phyloP scores from a whole-genome alignment of 1,140 invertebrate genomes.

The Caenorhabditis inopinata region DNA sequence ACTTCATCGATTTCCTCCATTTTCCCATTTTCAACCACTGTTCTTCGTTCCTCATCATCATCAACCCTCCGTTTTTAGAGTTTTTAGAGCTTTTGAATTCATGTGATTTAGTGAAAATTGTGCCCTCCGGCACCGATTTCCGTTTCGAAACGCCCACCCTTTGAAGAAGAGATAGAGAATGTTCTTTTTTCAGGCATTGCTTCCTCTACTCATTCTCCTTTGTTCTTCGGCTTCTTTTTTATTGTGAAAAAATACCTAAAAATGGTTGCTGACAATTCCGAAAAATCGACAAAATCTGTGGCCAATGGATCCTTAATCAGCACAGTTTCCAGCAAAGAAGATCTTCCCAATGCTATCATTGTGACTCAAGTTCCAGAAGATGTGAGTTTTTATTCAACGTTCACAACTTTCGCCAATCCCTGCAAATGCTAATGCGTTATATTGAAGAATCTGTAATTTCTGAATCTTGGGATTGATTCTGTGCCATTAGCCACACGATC shows the following conservation, averaged over 20 bases:
- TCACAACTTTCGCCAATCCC: background rate
- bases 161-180: background rate
- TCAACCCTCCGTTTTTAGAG: background rate
- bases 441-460: too few relatives aligned
- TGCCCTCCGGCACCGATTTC: constrained; percentile 30
- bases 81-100: background rate
- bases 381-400: constrained; percentile 4
- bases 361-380: constrained; percentile 60
- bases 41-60: background rate
- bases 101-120: constrained; percentile 7
- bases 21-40: background rate
- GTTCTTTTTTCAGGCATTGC: background rate
- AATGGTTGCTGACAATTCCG: constrained; percentile 17
- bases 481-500: too few relatives aligned
- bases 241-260: background rate
- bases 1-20: background rate
- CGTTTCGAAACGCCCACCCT: background rate
- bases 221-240: background rate
- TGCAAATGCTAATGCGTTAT: too few relatives aligned
- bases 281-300: constrained; percentile 15
- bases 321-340: constrained; percentile 53
- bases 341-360: constrained; percentile 63
- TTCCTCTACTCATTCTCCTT: background rate
- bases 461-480: too few relatives aligned
- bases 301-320: constrained; percentile 12